Percentiles rank a stretch among this genome's conserved stretches.
These are phyloP conservation scores for Tolmerus cingulatus DNA, from an alignment of 2,888 invertebrate genomes.

Conservation along the genomic window DNA sequence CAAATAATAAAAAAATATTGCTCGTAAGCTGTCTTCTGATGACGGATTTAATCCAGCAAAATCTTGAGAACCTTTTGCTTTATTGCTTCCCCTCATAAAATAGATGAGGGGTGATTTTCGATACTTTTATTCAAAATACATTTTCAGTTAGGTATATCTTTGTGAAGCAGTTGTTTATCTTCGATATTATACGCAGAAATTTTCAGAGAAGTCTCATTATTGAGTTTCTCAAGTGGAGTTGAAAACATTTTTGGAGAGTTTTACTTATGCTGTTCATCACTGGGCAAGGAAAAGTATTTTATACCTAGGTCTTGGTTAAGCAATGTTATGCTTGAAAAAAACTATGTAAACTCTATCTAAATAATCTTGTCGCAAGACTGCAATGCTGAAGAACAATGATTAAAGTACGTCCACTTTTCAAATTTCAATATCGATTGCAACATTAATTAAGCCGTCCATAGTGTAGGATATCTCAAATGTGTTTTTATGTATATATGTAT, in stretches of 20 bases:
- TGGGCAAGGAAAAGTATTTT: not conserved
- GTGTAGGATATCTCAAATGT: not conserved
- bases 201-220: not conserved
- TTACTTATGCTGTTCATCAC: not conserved
- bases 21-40: not conserved
- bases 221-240: not conserved
- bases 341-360: too few relatives aligned
- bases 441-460: not conserved
- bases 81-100: not conserved
- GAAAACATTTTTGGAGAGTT: not conserved
- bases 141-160: not conserved
- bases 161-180: not conserved
- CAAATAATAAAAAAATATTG: conserved; percentile 29
- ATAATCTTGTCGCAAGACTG: not conserved
- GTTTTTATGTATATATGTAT: not conserved
- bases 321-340: too few relatives aligned
- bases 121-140: not conserved
- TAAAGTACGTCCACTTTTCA: not conserved
- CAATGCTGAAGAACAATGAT: not conserved
- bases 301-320: too few relatives aligned
- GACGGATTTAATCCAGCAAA: not conserved
- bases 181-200: not conserved
- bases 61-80: not conserved
- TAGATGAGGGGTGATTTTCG: not conserved
- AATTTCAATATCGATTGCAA: not conserved